Evolutionary conservation across 2,888 invertebrate species (phyloP), one percentile per base, ranked within the genome.

Genomic region (Protodeltote pygarga): DNA sequence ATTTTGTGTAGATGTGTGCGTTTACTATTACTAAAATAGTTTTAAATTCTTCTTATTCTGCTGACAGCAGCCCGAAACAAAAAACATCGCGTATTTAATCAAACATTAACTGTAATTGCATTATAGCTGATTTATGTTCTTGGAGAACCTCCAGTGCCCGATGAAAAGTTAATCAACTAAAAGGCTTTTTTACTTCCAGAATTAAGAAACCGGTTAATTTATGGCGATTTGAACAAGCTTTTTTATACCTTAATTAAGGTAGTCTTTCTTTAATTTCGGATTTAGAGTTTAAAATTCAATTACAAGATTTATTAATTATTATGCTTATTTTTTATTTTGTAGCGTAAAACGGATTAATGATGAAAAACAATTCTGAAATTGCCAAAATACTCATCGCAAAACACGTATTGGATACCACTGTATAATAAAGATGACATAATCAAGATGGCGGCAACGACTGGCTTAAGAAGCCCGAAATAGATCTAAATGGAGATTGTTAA

Each of bases 101-200:
- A 83, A 78, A 84, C 77, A 84, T 89, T 83, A 84, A 76, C 73
- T 78, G 68, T 87, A 89, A 89, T 88, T 85, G 81, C 79, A 77
- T 86, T 85, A 86, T 79, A 75, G 82, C 83, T 85, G 89, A 91
- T 89, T 91, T 87, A 89, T 83, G 71, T 67, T 70, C 68, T 80
- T 80, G 83, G 83, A 83, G 69, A 70, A 72, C 73, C 79, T 87
- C 87, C 88, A 85, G 81, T 72, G 76, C 77, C 72, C 72, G 80
- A 76, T 87, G 83, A 85, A 86, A 89, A 87, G 83, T 89, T 91
- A 89, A 91, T 90, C 89, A 87, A 82, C 81, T 90, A 88, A 91
- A 85, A 89, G 87, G 79, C 75, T 83, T 86, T 82, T 86, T 82
- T 59, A 77, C 75, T 80, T 78, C 63, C 70, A 54, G 72, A 78